phyloP scores from a whole-genome alignment of 2,888 invertebrate species.

The Hylaea fasciaria region DNA sequence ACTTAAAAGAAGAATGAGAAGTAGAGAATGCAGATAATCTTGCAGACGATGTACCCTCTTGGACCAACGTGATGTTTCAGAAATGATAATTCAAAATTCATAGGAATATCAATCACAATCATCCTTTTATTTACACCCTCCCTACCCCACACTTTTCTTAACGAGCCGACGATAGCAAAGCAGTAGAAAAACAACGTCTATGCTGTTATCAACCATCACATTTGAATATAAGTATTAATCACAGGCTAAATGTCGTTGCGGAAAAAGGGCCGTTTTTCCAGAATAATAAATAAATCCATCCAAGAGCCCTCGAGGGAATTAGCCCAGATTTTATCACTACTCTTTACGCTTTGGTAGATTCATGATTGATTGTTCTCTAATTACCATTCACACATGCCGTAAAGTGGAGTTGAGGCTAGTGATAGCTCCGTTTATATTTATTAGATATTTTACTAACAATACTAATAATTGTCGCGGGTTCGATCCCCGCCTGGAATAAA shows the following conservation, averaged over 20 bases:
- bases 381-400: conserved; percentile 22
- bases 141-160: neutral
- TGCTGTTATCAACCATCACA: conserved; percentile 25
- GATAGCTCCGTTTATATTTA: no score
- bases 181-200: conserved; percentile 2
- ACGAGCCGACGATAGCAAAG: conserved; percentile 1
- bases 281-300: conserved; percentile 64
- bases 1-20: no score
- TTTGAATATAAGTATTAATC: conserved; percentile 75
- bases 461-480: no score
- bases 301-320: conserved; percentile 55
- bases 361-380: conserved; percentile 60
- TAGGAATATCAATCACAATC: neutral
- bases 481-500: no score
- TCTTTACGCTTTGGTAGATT: conserved; percentile 48
- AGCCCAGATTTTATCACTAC: conserved; percentile 63
- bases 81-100: no score
- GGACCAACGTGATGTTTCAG: no score
- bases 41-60: no score
- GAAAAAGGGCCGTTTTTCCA: conserved; percentile 53
- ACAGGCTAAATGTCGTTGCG: conserved; percentile 57
- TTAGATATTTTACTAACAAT: no score
- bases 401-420: neutral
- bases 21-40: no score
- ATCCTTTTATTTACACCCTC: neutral